These are phyloP conservation scores for Glyptemys insculpta DNA, from an alignment of 2,797 vertebrate genomes.

Conservation along the genomic window DNA sequence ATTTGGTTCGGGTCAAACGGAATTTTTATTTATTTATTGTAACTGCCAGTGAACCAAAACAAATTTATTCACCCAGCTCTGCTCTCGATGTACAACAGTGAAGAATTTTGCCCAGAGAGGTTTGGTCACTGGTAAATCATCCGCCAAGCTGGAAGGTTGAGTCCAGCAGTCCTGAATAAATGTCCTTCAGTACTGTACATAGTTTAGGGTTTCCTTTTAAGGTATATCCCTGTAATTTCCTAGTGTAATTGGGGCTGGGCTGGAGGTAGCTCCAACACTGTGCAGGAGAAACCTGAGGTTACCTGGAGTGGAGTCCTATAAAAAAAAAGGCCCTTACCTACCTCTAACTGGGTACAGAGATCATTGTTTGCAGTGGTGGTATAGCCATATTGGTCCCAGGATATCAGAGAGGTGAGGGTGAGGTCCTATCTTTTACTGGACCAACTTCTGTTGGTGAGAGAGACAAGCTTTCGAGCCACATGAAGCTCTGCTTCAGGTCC, in stretches of 20 bases:
- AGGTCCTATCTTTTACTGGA: neutral
- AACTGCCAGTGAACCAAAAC: neutral
- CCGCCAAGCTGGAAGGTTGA: neutral
- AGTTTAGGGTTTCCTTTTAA: neutral
- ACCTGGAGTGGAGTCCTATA: fast-evolving
- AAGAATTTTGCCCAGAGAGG: neutral
- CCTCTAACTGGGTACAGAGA: neutral
- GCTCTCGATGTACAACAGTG: neutral
- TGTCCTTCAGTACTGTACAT: neutral
- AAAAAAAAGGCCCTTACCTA: neutral
- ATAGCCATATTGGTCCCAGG: neutral
- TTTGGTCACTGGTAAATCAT: neutral
- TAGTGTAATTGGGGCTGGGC: neutral
- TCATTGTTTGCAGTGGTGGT: neutral
- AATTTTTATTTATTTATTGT: neutral
- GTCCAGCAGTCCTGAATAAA: neutral
- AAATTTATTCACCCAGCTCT: neutral
- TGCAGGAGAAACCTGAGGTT: neutral
- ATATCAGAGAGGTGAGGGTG: neutral
- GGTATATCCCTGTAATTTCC: neutral
- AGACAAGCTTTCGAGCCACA: neutral
- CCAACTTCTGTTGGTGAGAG: neutral
- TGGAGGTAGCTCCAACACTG: neutral
- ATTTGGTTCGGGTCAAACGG: neutral
- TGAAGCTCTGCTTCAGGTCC: too few species aligned